Evolutionary conservation across 2,888 invertebrate genomes (phyloP), one percentile per base, ranked within the genome.

Genomic region (Hemaris fuciformis): DNA sequence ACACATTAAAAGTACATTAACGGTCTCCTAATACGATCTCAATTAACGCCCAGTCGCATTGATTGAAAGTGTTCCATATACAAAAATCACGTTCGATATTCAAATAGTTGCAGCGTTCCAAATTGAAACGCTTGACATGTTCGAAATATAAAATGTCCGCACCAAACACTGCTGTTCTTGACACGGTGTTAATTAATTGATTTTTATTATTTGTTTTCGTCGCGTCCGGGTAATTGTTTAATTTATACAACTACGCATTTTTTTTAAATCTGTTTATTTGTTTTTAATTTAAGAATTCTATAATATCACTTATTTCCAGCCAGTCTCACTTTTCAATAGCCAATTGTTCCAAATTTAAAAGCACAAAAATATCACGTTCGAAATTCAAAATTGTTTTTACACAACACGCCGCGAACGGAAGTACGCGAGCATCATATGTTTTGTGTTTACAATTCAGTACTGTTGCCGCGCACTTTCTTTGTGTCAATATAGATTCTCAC

Each of bases 1-100:
- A 53, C 45, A 13, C 53, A 53, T 53, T 53, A 53, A 53, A 53
- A 31, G 27, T 18, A 15, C 53, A 53, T 53, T 53, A 53, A 31
- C 53, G 22, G 45, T 45, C 8, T n/a, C n/a, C n/a, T 45, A 20
- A 42, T 45, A 45, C 45, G 31, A 31, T 53, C 27, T 25, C 18
- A 53, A 53, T 53, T 53, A 53, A 31, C 18, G 15, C 23, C 45
- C n/a, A 23, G 18, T 31, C 31, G 4, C 53, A 53, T 53, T 53
- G 53, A 31, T 38, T 38, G 38, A 45, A 45, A 53, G 15, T 27
- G 48, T 48, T 27, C 53, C 27, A 53, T 31, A 31, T 53, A 18
- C 22, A 45, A 27, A 25, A n/a, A n/a, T n/a, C 23, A 15, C 48
- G 15, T 48, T 48, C 48, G 48, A 48, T 48, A 27, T 48, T 48